Evolutionary conservation across 2,888 invertebrate genomes (phyloP).

Genomic region (Tribolium freemani): DNA sequence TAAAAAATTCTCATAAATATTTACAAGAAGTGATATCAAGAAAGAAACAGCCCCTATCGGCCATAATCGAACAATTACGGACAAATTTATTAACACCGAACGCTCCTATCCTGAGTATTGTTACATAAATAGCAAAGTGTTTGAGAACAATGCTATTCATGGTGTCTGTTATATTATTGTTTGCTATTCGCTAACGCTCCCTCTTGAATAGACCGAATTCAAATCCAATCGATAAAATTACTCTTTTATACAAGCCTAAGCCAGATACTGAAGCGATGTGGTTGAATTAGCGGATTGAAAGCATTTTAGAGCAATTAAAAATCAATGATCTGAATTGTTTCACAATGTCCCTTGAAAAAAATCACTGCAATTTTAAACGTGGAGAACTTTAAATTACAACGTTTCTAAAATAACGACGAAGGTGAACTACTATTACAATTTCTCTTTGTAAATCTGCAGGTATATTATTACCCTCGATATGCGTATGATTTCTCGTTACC

Average conservation of each 20-base stretch:
- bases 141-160: constrained; percentile 50
- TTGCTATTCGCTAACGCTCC: constrained; percentile 47
- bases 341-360: constrained; percentile 11
- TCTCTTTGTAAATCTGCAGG: not conserved
- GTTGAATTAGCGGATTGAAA: constrained; percentile 46
- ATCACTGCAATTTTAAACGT: not conserved
- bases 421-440: not conserved
- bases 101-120: constrained; percentile 40
- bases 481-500: not conserved
- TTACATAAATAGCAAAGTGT: constrained; percentile 52
- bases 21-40: not conserved
- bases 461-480: not conserved
- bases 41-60: constrained; percentile 10
- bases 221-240: constrained; percentile 53
- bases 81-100: constrained; percentile 42
- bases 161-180: constrained; percentile 51
- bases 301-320: constrained; percentile 42
- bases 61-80: constrained; percentile 38
- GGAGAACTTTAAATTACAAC: not conserved
- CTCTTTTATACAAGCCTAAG: constrained; percentile 44
- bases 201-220: constrained; percentile 52
- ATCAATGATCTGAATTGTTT: constrained; percentile 32
- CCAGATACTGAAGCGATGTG: constrained; percentile 42
- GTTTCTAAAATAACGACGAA: not conserved
- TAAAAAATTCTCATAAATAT: constrained; percentile 28